Evolutionary conservation across 2,797 vertebrate species (phyloP).

Genomic region (Gobionotothen gibberifrons): DNA sequence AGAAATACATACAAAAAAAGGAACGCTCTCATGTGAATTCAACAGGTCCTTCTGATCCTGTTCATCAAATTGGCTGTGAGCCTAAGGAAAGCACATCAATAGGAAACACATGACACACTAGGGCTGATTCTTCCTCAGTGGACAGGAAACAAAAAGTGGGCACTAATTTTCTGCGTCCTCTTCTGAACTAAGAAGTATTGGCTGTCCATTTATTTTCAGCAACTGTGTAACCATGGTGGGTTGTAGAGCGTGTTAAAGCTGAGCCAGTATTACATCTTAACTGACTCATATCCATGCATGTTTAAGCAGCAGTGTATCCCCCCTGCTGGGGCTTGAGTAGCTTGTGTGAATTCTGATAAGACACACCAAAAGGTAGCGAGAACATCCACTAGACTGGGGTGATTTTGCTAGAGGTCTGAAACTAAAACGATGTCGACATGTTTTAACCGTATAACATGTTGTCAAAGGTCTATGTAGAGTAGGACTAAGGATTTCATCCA

Average conservation of each 20-base stretch:
- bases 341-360: conserved; percentile 3
- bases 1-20: conserved; percentile 17
- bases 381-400: neutral
- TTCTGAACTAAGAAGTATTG: conserved; percentile 16
- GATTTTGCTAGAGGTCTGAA: neutral
- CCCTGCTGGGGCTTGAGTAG: neutral
- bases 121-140: conserved; percentile 13
- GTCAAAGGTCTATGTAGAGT: neutral
- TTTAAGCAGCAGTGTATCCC: conserved; percentile 7
- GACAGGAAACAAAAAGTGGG: conserved; percentile 15
- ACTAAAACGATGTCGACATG: neutral
- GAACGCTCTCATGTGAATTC: conserved; percentile 23
- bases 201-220: conserved; percentile 12
- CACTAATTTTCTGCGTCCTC: conserved; percentile 8
- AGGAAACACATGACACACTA: conserved; percentile 20
- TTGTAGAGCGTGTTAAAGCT: neutral
- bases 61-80: conserved; percentile 17
- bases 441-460: neutral
- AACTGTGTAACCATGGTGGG: neutral
- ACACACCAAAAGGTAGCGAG: neutral
- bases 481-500: neutral
- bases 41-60: conserved; percentile 13
- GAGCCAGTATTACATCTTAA: conserved; percentile 11
- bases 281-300: conserved; percentile 10
- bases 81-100: conserved; percentile 19